Evolutionary conservation across 2,113 vertebrate species (phyloP), one percentile per base, ranked within the genome.

Genomic region (Pagrus major): DNA sequence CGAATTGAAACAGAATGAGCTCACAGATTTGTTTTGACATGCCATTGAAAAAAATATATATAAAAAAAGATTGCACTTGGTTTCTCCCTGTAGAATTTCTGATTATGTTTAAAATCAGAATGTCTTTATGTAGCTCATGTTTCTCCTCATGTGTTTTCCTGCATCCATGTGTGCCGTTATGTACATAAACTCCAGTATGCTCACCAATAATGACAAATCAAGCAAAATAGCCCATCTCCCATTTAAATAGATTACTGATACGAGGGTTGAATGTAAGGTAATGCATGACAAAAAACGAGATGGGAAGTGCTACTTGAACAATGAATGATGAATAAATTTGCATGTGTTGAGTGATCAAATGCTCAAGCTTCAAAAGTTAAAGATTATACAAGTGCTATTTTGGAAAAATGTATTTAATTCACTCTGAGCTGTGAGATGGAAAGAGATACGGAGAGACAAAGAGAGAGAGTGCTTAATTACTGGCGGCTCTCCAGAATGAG

Each of bases 291-390:
- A 84, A 75, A 75, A 58, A 70, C 39, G 35, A 56, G 49, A 76
- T 12, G 61, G 46, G 59, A 67, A 77, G 76, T 68, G 68, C 20
- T 68, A 47, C 35, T 81, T 73, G 33, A 89, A 86, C 55, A 78
- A 83, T 64, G 31, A 81, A 72, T 71, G 49, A 69, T 82, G 76
- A 86, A 91, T 91, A 84, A 18, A 81, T 93, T 89, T 78, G 76
- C 89, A 93, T 93, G 87, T 81, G 71, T 86, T 71, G 29, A 78
- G 2, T n/a, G 81, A 90, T 86, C 70, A 86, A 78, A 89, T 81
- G 74, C 58, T 42, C 9, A 31, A 49, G 23, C 47, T 85, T 90
- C 79, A 86, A 80, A 92, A 69, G 75, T 76, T 71, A 70, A 84
- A 69, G 71, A 84, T 68, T 81, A 75, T 44, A 76, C 55, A 78